Evolutionary conservation across 2,113 vertebrate species (phyloP).

Genomic region (Oxyura jamaicensis): DNA sequence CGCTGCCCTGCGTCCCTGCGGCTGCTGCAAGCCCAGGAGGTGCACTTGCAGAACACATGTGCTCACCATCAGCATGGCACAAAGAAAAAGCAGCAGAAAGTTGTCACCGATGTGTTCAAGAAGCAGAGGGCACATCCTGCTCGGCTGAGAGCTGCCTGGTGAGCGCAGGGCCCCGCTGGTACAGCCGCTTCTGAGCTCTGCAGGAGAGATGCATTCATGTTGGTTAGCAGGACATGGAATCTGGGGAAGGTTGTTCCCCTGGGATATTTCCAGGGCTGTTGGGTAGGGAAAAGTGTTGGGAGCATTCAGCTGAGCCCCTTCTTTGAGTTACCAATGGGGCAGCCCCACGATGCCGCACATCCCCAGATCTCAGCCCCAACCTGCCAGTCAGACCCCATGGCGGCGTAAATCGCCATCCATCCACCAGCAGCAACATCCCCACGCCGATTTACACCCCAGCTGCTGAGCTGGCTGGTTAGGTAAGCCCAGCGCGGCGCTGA

Average conservation of each 20-base stretch:
- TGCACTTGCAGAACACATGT: neutral
- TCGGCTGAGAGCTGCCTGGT: neutral
- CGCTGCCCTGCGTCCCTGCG: neutral
- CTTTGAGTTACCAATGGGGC: too few species aligned
- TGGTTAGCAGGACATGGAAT: slow-evolving; percentile 34
- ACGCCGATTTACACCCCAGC: neutral
- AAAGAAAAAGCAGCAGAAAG: neutral
- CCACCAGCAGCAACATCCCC: neutral
- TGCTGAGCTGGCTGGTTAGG: neutral
- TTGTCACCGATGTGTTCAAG: neutral
- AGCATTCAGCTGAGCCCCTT: neutral
- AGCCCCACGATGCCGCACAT: rapidly evolving
- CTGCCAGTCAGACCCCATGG: neutral
- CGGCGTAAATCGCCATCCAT: rapidly evolving
- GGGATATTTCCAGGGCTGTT: neutral
- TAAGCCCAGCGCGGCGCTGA: rapidly evolving
- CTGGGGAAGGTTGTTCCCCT: neutral
- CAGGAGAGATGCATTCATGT: neutral
- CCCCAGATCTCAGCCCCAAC: neutral
- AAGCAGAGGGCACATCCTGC: neutral
- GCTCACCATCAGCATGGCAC: neutral
- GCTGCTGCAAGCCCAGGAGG: neutral
- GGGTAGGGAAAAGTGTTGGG: neutral
- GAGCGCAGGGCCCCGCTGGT: neutral
- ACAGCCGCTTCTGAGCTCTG: neutral